Percentiles rank a stretch among this genome's conserved stretches.
Conservation (phyloP, 1,140 invertebrate species). For the Linepithema humile region DNA sequence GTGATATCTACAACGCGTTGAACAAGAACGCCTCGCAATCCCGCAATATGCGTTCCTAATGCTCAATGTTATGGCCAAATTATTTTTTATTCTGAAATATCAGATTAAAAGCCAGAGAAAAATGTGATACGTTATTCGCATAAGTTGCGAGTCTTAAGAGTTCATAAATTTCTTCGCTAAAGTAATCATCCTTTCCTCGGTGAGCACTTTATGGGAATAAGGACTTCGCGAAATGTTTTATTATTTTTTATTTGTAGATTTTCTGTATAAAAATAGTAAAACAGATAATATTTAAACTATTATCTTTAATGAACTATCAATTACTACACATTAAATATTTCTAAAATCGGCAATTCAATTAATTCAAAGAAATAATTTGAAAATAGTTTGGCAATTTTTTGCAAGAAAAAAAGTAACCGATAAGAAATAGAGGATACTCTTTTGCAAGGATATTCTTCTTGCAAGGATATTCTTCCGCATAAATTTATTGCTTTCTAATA, state of each 20-base stretch:
- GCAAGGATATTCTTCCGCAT: conserved; percentile 14
- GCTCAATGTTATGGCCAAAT: background rate
- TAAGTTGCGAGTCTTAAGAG: background rate
- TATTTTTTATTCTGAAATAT: background rate
- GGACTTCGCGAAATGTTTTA: too few species aligned
- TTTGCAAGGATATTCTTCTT: too few species aligned
- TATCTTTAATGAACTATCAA: background rate
- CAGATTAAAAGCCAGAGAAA: background rate
- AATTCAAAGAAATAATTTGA: background rate
- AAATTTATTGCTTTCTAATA: conserved; percentile 33
- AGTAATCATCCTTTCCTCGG: too few species aligned
- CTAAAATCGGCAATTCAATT: background rate
- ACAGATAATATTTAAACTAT: too few species aligned
- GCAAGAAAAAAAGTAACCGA: background rate
- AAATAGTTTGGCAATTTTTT: background rate
- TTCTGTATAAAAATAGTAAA: too few species aligned
- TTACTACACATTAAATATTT: background rate
- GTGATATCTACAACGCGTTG: conserved; percentile 30
- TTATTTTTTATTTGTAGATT: too few species aligned
- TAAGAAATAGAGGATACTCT: background rate
- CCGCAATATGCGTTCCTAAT: background rate
- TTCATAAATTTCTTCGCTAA: background rate
- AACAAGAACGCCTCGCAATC: conserved; percentile 1
- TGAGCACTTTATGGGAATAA: too few species aligned
- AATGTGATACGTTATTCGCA: too few species aligned